Evolutionary conservation across 2,888 invertebrate genomes (phyloP).

Genomic region (Nemoura dubitans): DNA sequence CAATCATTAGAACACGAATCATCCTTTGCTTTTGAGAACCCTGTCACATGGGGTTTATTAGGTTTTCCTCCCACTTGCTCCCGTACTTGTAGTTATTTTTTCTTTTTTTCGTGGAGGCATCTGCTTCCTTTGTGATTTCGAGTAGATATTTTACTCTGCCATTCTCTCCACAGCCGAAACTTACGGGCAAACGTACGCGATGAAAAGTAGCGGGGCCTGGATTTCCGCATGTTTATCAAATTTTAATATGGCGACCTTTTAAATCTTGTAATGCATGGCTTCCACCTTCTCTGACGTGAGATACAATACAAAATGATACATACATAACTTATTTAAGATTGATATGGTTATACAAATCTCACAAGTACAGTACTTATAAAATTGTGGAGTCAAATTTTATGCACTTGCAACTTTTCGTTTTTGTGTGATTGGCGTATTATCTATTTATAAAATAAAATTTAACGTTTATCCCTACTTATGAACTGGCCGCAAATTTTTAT

Average conservation of each 20-base stretch:
- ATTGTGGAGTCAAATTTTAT: not conserved
- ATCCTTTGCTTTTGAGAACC: not conserved
- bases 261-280: constrained; percentile 24
- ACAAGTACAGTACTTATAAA: not conserved
- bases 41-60: not conserved
- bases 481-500: constrained; percentile 19
- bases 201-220: constrained; percentile 18
- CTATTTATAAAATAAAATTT: constrained; percentile 4
- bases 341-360: not conserved
- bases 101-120: not conserved
- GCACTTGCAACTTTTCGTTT: constrained; percentile 13
- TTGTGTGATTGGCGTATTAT: constrained; percentile 13
- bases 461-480: not conserved
- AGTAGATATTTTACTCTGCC: constrained; percentile 24
- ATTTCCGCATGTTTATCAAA: constrained; percentile 17
- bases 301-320: not conserved
- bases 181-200: constrained; percentile 33
- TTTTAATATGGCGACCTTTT: constrained; percentile 24
- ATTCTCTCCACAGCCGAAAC: constrained; percentile 36
- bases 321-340: constrained; percentile 15
- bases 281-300: constrained; percentile 24
- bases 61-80: not conserved
- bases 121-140: not conserved
- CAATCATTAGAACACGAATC: not conserved
- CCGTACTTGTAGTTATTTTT: not conserved